Conservation (phyloP, 2,113 vertebrate species). For the Marmota flaviventris region DNA sequence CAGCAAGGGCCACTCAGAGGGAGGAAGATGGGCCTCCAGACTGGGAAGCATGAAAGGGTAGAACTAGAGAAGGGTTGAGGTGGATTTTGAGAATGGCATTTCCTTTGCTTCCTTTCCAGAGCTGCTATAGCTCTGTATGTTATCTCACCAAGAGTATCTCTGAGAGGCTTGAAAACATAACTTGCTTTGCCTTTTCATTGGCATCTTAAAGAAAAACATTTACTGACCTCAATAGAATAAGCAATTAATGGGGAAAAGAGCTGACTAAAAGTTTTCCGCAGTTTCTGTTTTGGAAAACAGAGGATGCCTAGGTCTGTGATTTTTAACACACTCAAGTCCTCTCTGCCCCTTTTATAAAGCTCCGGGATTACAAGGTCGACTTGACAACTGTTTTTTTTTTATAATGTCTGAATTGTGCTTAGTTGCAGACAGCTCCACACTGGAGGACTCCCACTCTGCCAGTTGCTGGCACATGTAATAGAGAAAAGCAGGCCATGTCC, state of each 20-base stretch:
- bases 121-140: neutral
- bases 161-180: conserved; percentile 52
- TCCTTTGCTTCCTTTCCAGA: conserved; percentile 57
- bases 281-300: conserved; percentile 59
- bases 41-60: neutral
- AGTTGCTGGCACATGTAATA: conserved; percentile 53
- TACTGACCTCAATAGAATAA: conserved; percentile 54
- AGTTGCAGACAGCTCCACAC: conserved; percentile 64
- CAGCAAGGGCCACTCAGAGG: neutral
- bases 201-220: conserved; percentile 72
- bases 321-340: conserved; percentile 74
- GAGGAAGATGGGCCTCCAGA: neutral
- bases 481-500: conserved; percentile 45
- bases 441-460: conserved; percentile 45
- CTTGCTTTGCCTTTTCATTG: conserved; percentile 25
- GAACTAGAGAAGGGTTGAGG: conserved; percentile 10
- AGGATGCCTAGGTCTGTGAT: conserved; percentile 56
- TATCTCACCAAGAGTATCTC: conserved; percentile 44
- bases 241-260: conserved; percentile 70
- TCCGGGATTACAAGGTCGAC: conserved; percentile 55
- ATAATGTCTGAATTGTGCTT: conserved; percentile 72
- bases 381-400: conserved; percentile 73
- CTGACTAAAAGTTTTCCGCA: conserved; percentile 53
- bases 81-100: neutral
- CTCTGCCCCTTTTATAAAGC: conserved; percentile 56